Conservation (phyloP, 1,140 invertebrate genomes). For the Helicoverpa zea region DNA sequence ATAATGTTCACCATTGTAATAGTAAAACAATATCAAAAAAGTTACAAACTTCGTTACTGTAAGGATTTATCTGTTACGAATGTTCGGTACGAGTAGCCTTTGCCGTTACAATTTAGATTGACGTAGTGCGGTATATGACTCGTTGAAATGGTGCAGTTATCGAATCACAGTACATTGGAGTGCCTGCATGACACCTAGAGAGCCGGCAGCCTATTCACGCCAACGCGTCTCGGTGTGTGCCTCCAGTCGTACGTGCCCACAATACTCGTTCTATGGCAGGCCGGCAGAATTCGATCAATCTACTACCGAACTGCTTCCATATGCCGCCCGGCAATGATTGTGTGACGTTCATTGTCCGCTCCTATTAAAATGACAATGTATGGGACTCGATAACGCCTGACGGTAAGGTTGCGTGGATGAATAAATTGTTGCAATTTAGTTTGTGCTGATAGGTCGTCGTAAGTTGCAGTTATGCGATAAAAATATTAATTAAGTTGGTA, state of each 20-base stretch:
- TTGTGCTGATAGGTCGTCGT: background rate
- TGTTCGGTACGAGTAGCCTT: background rate
- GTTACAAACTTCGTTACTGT: background rate
- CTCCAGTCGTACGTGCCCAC: slow-evolving; percentile 66
- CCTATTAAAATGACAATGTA: slow-evolving; percentile 46
- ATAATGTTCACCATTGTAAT: too few relatives aligned
- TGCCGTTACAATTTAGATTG: slow-evolving; percentile 7
- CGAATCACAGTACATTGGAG: slow-evolving; percentile 59
- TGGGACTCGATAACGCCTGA: slow-evolving; percentile 4
- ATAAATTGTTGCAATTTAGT: background rate
- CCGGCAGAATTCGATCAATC: slow-evolving; percentile 71
- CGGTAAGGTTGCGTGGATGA: background rate
- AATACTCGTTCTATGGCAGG: slow-evolving; percentile 66
- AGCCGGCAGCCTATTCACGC: slow-evolving; percentile 61
- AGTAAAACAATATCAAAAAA: background rate
- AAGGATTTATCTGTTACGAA: background rate
- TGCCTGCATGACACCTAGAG: slow-evolving; percentile 54
- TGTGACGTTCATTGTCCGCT: slow-evolving; percentile 37
- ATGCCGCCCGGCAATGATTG: slow-evolving; percentile 45
- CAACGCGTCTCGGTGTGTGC: slow-evolving; percentile 56
- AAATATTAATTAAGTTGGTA: too few relatives aligned
- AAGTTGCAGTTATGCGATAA: too few relatives aligned
- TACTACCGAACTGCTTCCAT: slow-evolving; percentile 48
- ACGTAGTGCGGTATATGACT: slow-evolving; percentile 33
- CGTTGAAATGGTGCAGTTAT: slow-evolving; percentile 58